Conservation (phyloP, 2,113 vertebrate genomes). For the Daphoenositta chrysoptera region DNA sequence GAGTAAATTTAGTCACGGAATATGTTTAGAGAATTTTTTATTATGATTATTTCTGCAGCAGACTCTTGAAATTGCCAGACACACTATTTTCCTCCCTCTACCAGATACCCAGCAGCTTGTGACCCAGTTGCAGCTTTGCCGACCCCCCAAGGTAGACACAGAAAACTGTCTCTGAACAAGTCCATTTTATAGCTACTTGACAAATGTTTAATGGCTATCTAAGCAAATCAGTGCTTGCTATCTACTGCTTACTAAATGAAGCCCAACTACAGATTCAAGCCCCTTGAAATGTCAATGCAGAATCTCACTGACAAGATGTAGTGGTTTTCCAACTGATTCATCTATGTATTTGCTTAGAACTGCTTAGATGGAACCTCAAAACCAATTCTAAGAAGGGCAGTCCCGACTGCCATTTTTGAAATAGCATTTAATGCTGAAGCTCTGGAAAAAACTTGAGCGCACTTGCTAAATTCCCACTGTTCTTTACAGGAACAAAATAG, state of each 20-base stretch:
- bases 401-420: not conserved
- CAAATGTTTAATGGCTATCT: not conserved
- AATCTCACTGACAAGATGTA: not conserved
- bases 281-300: not conserved
- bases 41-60: not conserved
- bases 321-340: not conserved
- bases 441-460: not conserved
- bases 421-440: not conserved
- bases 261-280: not conserved
- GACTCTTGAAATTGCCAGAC: not conserved
- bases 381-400: not conserved
- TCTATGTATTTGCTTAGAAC: not conserved
- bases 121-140: not conserved
- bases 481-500: not conserved
- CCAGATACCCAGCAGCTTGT: not conserved
- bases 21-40: not conserved
- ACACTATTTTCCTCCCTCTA: not conserved
- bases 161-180: not conserved
- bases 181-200: not conserved
- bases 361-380: not conserved
- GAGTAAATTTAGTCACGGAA: not conserved
- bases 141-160: not conserved
- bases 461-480: not conserved
- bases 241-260: not conserved
- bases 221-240: not conserved